A percentile compares a stretch with the other conserved stretches of the same genome.
Evolutionary conservation across 2,888 invertebrate species (phyloP).

Genomic region (Unio pictorum): DNA sequence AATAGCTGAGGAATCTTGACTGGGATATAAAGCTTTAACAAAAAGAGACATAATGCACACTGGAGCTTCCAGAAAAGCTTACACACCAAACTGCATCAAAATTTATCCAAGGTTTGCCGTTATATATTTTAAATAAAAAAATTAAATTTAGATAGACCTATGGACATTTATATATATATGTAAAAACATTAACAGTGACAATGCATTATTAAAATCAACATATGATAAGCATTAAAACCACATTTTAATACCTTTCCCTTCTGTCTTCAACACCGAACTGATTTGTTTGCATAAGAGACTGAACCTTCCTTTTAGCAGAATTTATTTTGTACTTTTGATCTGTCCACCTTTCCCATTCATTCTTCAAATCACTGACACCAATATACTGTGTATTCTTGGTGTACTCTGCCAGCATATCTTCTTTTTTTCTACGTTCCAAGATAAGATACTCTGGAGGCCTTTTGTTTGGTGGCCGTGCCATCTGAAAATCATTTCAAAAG

Average conservation of each 20-base stretch:
- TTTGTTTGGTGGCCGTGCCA: slow-evolving; percentile 62
- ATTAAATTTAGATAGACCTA: no score
- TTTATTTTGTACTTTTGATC: slow-evolving; percentile 64
- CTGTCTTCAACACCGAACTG: slow-evolving; percentile 65
- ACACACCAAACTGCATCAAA: no score
- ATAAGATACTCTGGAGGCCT: slow-evolving; percentile 65
- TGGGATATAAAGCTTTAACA: no score
- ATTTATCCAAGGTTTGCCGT: no score
- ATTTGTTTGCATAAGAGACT: slow-evolving; percentile 54
- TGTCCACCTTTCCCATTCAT: slow-evolving; percentile 67
- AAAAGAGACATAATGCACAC: no score
- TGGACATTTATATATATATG: background rate
- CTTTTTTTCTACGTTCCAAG: slow-evolving; percentile 60
- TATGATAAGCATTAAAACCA: no score
- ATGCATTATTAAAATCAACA: background rate
- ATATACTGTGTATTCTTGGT: slow-evolving; percentile 58
- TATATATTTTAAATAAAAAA: no score
- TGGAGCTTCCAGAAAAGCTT: no score
- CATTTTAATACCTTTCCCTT: slow-evolving; percentile 59
- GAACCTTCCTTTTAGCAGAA: slow-evolving; percentile 59
- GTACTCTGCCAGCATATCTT: slow-evolving; percentile 57
- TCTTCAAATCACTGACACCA: slow-evolving; percentile 63
- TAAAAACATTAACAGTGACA: background rate
- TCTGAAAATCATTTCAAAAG: slow-evolving; percentile 41
- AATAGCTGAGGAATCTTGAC: no score